A percentile compares a stretch with the other conserved stretches of the same genome.
Evolutionary conservation across 2,888 invertebrate genomes (phyloP).

Genomic region (Formica aserva): DNA sequence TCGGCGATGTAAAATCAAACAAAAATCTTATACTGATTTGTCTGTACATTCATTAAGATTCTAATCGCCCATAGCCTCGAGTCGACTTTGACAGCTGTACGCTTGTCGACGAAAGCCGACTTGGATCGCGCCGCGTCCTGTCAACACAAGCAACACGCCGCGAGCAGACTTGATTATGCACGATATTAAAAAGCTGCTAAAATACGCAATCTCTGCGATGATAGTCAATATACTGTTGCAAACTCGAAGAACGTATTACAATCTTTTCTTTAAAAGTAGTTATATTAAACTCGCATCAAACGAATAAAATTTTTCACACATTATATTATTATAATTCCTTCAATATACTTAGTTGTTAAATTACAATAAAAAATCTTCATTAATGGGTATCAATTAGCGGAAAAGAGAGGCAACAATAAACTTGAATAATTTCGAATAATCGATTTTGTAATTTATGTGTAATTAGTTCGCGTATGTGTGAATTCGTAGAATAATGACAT

Average conservation of each 20-base stretch:
- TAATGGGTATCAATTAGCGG: background rate
- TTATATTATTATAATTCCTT: too few relatives aligned
- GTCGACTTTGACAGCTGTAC: background rate
- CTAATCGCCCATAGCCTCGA: background rate
- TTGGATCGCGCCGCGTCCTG: background rate
- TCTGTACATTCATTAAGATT: slow-evolving; percentile 4
- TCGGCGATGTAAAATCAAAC: background rate
- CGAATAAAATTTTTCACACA: background rate
- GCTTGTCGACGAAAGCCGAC: background rate
- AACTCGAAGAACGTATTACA: background rate
- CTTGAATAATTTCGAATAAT: too few relatives aligned
- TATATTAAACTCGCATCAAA: background rate
- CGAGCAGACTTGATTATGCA: background rate
- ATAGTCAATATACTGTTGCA: background rate
- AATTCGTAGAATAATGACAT: slow-evolving; percentile 39
- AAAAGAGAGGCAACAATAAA: too few relatives aligned
- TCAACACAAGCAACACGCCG: background rate
- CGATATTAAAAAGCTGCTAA: background rate
- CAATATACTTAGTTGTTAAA: too few relatives aligned
- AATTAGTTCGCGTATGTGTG: slow-evolving; percentile 23
- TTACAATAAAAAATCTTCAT: background rate
- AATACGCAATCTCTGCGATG: background rate
- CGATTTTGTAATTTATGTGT: background rate
- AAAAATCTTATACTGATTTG: background rate
- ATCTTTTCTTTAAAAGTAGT: background rate